Base-by-base conservation (phyloP, 2,113 vertebrate genomes). In the Formicarius rufipectus region DNA sequence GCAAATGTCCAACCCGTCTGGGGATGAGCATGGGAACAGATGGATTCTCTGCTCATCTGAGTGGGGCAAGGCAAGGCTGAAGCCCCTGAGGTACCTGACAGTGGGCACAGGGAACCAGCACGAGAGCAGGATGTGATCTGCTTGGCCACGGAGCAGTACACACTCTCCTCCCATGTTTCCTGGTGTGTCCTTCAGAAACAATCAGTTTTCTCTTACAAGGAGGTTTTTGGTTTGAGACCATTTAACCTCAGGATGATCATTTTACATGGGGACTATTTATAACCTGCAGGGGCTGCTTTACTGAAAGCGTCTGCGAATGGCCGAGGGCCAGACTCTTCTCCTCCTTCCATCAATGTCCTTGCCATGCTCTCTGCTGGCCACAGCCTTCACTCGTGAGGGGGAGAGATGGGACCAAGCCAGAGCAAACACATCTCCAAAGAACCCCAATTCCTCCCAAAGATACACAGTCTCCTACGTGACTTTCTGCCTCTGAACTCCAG, bases 221-320 rank as follows among this genome's bases (percentile, higher is more conserved):
- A 95, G 94, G 87, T 47, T 88, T 97, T 90, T 90, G 93, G 82
- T 88, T 95, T 92, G 95, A 95, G 95, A 86, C 92, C 96, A 86
- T 94, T 81, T 78, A 94, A 96, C 95, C 95, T 97, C 95, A 89
- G 68, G 33, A 84, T 25, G 95, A 94, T 94, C 90, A 1, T 93
- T 94, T 96, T 93, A 93, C 85, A 18, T 4, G 25, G 94, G 96
- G 85, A 59, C 60, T 97, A 94, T 96, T 96, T 97, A 96, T 96
- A 96, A 93, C 88, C 85, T 77, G 82, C 72, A 12, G 59, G 91
- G 90, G 60, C 79, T 71, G 93, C 96, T 93, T 84, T 74, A 40
- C 93, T 92, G 85, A 88, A 93, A 96, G 83, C 17, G 85, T 44
- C 81, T 78, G 90, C 18, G 33, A 40, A 79, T 55, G 82, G 94